These are phyloP conservation scores for Ptychoptera albimana DNA, from an alignment of 2,888 invertebrate genomes.

Conservation along the genomic window DNA sequence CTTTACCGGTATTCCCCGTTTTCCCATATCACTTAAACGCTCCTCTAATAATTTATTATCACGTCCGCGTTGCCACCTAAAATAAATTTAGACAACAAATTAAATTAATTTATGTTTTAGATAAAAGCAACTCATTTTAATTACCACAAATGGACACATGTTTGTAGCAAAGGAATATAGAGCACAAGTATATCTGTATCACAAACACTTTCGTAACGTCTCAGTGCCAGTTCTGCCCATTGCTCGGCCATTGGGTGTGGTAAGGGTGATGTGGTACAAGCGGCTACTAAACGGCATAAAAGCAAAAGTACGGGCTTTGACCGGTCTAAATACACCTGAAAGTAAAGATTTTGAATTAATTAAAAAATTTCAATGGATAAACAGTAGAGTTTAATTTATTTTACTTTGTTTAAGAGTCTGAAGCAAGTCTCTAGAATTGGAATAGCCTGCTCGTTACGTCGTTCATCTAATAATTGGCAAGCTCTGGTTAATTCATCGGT, in stretches of 20 bases:
- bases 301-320: slow-evolving; percentile 48
- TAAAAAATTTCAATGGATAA: background rate
- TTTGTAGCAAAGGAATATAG: slow-evolving; percentile 50
- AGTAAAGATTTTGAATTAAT: slow-evolving; percentile 25
- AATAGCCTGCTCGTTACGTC: slow-evolving; percentile 42
- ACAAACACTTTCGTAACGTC: slow-evolving; percentile 52
- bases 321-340: slow-evolving; percentile 35
- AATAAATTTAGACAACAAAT: slow-evolving; percentile 15
- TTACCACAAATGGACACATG: slow-evolving; percentile 49
- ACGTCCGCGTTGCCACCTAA: slow-evolving; percentile 43
- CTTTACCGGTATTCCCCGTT: slow-evolving; percentile 48
- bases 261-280: slow-evolving; percentile 31
- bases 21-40: slow-evolving; percentile 42
- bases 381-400: too few species aligned
- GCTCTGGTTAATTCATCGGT: slow-evolving; percentile 45
- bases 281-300: slow-evolving; percentile 50
- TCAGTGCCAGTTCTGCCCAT: slow-evolving; percentile 53
- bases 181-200: slow-evolving; percentile 51
- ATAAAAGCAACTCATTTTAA: slow-evolving; percentile 8
- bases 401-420: slow-evolving; percentile 42
- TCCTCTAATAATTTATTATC: slow-evolving; percentile 44
- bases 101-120: slow-evolving; percentile 3
- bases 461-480: slow-evolving; percentile 38
- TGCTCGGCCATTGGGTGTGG: slow-evolving; percentile 43
- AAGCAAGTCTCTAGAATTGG: slow-evolving; percentile 51